A percentile compares a stretch with the other conserved stretches of the same genome.
Evolutionary conservation across 2,113 vertebrate species (phyloP).

Genomic region (Perccottus glenii): DNA sequence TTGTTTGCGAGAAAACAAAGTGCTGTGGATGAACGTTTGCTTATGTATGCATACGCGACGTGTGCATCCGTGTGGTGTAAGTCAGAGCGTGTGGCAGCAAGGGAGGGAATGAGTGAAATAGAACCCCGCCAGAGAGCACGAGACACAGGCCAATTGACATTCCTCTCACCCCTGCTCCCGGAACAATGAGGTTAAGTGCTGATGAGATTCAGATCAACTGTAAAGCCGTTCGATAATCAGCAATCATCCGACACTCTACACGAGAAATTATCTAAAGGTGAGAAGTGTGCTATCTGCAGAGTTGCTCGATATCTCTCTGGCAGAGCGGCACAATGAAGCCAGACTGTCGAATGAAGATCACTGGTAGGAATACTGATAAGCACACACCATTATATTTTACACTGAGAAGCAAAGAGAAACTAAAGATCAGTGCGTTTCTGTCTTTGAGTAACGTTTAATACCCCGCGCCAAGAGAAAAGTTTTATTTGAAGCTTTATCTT

Average conservation of each 20-base stretch:
- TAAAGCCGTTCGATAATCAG: conserved; percentile 73
- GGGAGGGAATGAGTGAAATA: conserved; percentile 9
- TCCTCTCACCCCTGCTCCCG: conserved; percentile 68
- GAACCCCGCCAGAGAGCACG: conserved; percentile 44
- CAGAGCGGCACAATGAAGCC: conserved; percentile 31
- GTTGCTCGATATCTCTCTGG: conserved; percentile 51
- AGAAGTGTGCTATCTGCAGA: conserved; percentile 53
- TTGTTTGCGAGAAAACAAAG: conserved; percentile 38
- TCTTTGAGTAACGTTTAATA: conserved; percentile 27
- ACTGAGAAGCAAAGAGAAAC: conserved; percentile 27
- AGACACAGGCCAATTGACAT: conserved; percentile 69
- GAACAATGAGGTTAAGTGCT: conserved; percentile 77
- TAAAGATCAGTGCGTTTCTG: conserved; percentile 38
- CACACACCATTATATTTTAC: conserved; percentile 51
- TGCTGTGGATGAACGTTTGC: conserved; percentile 32
- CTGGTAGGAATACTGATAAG: conserved; percentile 71
- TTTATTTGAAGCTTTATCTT: conserved; percentile 36
- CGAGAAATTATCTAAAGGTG: conserved; percentile 71
- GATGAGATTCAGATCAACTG: conserved; percentile 74
- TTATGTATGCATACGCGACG: conserved; percentile 28
- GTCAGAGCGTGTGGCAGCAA: conserved; percentile 10
- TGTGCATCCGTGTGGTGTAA: conserved; percentile 14
- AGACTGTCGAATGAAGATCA: conserved; percentile 40
- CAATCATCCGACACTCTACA: conserved; percentile 69
- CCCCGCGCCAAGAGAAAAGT: conserved; percentile 8